Evolutionary conservation across 2,888 invertebrate species (phyloP), one percentile per base, ranked within the genome.

Genomic region (Scaptomyza caliginosa): DNA sequence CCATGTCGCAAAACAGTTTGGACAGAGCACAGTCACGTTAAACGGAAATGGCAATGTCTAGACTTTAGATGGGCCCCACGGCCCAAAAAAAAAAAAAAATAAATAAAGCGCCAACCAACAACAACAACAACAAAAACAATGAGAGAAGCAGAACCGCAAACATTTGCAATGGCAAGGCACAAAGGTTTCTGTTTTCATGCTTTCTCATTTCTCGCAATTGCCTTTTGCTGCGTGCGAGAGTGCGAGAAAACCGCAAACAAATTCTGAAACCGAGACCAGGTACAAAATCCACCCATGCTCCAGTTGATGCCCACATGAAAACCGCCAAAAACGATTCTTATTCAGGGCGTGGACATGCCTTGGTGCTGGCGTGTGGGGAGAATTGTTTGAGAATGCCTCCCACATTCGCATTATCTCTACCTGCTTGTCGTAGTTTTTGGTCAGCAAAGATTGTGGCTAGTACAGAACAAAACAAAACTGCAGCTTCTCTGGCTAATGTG

Each of bases 1-100:
- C 19, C 28, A 17, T 19, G 48, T n/a, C 17, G 28, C 16, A 38
- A 70, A 51, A 54, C 64, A 17, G 45, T 32, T 56, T 39, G 74
- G 62, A 58, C 67, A 62, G 4, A 34, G 16, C 16, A 40, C 65
- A 69, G 68, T 83, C 81, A 83, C 84, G 82, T 84, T 83, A 74
- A 85, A 70, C 82, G 83, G 83, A 84, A 85, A 83, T 83, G 83
- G 85, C 80, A 74, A 78, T 74, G 81, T 82, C 81, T 82, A 83
- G 81, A 81, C 79, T 74, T 70, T 69, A 64, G 79, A 75, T 56
- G 62, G 64, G 50, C 34, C 49, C 39, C 57, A 54, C 21, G 48
- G 46, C 66, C 60, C 46, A 50, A 19, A 49, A 54, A 58, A 32
- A 48, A 11, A n/a, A 36, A n/a, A 30, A 32, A 4, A 24, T 21